Evolutionary conservation across 2,113 vertebrate genomes (phyloP).

Genomic region (Chamaea fasciata): DNA sequence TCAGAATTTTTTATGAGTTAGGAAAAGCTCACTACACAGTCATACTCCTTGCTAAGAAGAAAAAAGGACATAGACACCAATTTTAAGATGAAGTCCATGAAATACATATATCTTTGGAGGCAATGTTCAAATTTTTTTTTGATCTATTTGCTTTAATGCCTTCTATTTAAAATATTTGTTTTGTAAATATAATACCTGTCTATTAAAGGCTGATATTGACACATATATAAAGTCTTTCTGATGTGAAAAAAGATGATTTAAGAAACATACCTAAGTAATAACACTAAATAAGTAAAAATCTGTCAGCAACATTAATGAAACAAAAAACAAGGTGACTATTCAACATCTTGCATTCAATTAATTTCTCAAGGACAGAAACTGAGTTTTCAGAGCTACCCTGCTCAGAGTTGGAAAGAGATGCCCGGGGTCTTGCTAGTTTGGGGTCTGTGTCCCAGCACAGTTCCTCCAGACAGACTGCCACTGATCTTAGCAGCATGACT

Average conservation of each 20-base stretch:
- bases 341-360: background rate
- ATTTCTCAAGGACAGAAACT: background rate
- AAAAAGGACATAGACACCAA: background rate
- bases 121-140: background rate
- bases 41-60: background rate
- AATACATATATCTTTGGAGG: background rate
- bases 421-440: background rate
- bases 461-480: background rate
- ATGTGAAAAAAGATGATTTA: background rate
- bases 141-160: background rate
- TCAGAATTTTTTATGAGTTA: background rate
- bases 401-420: background rate
- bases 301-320: background rate
- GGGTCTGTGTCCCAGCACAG: background rate
- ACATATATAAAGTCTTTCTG: background rate
- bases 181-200: background rate
- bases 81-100: background rate
- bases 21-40: background rate
- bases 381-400: background rate
- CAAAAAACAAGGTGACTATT: background rate
- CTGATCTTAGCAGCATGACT: accelerated
- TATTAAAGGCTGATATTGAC: background rate
- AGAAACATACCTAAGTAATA: background rate
- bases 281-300: background rate
- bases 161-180: background rate